Evolutionary conservation across 1,140 invertebrate species (phyloP).

Genomic region (Chrysopa pallens): DNA sequence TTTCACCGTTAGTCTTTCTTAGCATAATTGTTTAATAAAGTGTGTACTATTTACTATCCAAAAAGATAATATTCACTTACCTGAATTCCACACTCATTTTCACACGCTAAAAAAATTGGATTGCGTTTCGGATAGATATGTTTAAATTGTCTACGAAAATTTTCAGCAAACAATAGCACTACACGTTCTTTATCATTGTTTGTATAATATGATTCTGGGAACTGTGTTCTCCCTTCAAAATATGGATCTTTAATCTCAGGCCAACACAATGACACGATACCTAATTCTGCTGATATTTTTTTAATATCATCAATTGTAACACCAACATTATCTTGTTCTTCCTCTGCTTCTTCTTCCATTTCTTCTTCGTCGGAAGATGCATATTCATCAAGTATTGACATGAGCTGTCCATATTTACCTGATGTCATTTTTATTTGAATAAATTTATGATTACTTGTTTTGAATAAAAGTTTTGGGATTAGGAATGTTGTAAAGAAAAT

Average conservation of each 20-base stretch:
- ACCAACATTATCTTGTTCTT: conserved; percentile 9
- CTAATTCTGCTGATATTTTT: conserved; percentile 24
- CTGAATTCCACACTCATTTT: conserved; percentile 66
- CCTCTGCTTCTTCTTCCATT: background rate
- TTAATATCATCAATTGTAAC: conserved; percentile 21
- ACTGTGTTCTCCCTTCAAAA: conserved; percentile 31
- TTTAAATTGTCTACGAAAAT: conserved; percentile 64
- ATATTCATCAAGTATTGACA: no score
- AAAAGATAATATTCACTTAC: conserved; percentile 20
- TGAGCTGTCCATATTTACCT: no score
- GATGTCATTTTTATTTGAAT: no score
- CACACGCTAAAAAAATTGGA: conserved; percentile 51
- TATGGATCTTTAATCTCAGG: conserved; percentile 26
- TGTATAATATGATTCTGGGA: conserved; percentile 50
- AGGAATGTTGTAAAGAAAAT: no score
- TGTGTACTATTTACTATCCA: no score
- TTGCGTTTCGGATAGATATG: conserved; percentile 44
- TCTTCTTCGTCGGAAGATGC: background rate
- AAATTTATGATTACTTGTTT: no score
- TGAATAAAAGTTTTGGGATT: no score
- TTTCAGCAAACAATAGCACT: conserved; percentile 56
- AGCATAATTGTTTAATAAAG: no score
- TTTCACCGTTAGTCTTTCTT: no score
- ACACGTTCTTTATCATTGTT: conserved; percentile 62
- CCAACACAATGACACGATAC: conserved; percentile 30